Evolutionary conservation across 1,140 invertebrate genomes (phyloP).

Genomic region (Zaprionus vittiger): DNA sequence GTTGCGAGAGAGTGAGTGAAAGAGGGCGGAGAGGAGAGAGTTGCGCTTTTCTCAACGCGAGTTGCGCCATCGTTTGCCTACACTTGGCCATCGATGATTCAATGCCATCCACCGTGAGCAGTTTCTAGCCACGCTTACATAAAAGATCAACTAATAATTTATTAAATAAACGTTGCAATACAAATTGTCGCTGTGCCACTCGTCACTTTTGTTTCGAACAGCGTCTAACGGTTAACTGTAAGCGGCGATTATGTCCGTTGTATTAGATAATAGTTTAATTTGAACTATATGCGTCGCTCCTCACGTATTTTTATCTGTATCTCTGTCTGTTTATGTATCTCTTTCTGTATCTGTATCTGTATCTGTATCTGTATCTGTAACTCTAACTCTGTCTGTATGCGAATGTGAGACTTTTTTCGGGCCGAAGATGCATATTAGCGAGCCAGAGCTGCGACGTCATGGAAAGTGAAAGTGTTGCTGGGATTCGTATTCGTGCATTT

Average conservation of each 20-base stretch:
- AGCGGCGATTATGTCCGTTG: constrained; percentile 55
- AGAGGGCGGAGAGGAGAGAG: constrained; percentile 7
- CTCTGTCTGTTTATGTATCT: constrained; percentile 6
- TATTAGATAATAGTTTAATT: constrained; percentile 74
- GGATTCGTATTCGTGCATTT: constrained; percentile 67
- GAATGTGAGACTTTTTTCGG: constrained; percentile 28
- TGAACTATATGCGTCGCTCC: constrained; percentile 38
- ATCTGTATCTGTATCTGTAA: constrained; percentile 11
- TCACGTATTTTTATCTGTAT: constrained; percentile 44
- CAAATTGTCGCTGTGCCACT: constrained; percentile 50
- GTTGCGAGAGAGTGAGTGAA: neutral
- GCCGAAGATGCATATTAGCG: constrained; percentile 66
- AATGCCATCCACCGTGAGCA: constrained; percentile 49
- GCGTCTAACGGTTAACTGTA: constrained; percentile 42
- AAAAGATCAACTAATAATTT: constrained; percentile 70
- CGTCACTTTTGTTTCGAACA: constrained; percentile 49
- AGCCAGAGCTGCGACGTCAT: constrained; percentile 28
- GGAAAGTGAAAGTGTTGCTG: constrained; percentile 76
- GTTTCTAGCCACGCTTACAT: constrained; percentile 65
- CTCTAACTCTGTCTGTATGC: constrained; percentile 13
- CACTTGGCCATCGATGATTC: constrained; percentile 75
- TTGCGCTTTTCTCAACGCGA: constrained; percentile 32
- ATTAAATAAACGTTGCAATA: constrained; percentile 74
- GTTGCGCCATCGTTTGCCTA: constrained; percentile 65
- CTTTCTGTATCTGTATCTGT: constrained; percentile 18